Evolutionary conservation across 2,113 vertebrate species (phyloP), one percentile per base, ranked within the genome.

Genomic region (Cariama cristata): DNA sequence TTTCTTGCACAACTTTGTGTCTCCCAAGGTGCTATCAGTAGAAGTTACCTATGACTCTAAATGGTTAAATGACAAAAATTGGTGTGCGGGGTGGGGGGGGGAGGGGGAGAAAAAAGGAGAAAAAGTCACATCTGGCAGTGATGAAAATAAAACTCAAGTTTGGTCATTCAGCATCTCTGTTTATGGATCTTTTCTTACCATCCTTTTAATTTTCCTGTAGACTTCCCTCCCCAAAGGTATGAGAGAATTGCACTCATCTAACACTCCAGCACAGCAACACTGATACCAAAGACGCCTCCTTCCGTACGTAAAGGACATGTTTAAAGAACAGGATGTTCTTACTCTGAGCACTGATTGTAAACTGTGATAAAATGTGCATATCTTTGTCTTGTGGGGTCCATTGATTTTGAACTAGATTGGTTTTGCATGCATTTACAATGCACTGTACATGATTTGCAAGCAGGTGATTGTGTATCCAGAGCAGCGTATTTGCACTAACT

Each of bases 1-100:
- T 96, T 91, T 83, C 75, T 40, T 97, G 68, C n/a, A 74, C 88
- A 94, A 88, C 16, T 75, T 81, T 76, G 4, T 86, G 52, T 96
- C 64, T 87, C 79, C 71, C 75, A 95, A 67, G 76, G 93, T 60
- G 86, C 68, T 27, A 86, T 59, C 83, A 74, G 53, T 13, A 64
- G 55, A 94, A 92, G 62, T 60, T 94, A 68, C 60, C 26, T 90
- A 14, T 50, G 90, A 75, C 63, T 55, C 49, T 93, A 75, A 96
- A 86, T 3, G 50, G 52, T 85, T 91, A 93, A 95, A 91, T 59
- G 12, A 72, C 19, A 82, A 32, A 32, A 83, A 82, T 16, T 58
- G 55, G 38, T 38, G 38, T 7, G 38, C 38, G 38, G 38, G 38
- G 21, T 38, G 38, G 38, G 38, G 8, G 38, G 38, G 38, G 21